phyloP scores from a whole-genome alignment of 1,140 invertebrate genomes.

The Probaryconus sp. region DNA sequence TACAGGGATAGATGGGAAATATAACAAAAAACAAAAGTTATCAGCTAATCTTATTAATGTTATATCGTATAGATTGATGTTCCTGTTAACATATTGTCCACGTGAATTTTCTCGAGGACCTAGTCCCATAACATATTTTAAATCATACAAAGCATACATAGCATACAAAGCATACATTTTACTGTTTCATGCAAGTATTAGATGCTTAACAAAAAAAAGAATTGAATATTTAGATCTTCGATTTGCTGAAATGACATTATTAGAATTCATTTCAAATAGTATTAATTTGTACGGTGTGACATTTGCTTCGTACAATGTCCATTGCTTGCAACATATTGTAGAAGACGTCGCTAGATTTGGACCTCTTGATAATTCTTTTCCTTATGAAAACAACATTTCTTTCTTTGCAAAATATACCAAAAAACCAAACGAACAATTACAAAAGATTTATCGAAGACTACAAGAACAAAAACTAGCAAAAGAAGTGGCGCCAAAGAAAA shows the following conservation, averaged over 20 bases:
- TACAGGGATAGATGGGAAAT: conserved; percentile 19
- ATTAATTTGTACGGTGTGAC: conserved; percentile 25
- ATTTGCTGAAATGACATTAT: conserved; percentile 29
- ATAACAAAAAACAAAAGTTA: not conserved
- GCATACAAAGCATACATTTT: too few species aligned
- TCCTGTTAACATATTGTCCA: conserved; percentile 23
- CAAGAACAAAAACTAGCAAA: conserved; percentile 12
- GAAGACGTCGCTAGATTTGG: conserved; percentile 54
- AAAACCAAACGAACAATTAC: conserved; percentile 42
- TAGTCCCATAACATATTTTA: conserved; percentile 3
- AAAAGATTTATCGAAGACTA: conserved; percentile 46
- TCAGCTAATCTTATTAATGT: not conserved
- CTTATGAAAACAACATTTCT: conserved; percentile 56
- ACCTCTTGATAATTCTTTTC: conserved; percentile 49
- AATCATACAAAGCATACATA: conserved; percentile 41
- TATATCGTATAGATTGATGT: not conserved
- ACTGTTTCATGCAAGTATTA: conserved; percentile 20
- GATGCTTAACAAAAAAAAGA: conserved; percentile 14
- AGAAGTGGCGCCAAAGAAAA: too few species aligned
- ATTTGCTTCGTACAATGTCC: conserved; percentile 52
- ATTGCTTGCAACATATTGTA: conserved; percentile 52
- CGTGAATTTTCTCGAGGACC: conserved; percentile 36
- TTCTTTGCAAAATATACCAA: conserved; percentile 42
- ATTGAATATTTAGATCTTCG: not conserved
- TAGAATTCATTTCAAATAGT: conserved; percentile 34